These are phyloP conservation scores for Prionailurus bengalensis DNA, from an alignment of 2,113 vertebrate species.

Conservation along the genomic window DNA sequence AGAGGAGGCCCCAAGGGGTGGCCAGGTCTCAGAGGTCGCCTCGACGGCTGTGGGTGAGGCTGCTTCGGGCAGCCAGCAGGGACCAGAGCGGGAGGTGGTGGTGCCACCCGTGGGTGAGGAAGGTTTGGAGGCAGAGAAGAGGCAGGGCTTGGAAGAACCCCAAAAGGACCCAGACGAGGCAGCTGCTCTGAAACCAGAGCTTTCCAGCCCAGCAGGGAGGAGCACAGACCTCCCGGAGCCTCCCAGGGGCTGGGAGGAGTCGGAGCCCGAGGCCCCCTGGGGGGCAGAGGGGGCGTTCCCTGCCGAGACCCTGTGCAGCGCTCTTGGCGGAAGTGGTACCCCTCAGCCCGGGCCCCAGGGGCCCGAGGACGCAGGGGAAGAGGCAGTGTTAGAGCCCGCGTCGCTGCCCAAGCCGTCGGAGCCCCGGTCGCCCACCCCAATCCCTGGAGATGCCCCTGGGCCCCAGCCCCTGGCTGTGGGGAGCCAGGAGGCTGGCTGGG, in stretches of 20 bases:
- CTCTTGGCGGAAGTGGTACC: accelerated
- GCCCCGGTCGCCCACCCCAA: neutral
- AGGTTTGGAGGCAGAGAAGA: neutral
- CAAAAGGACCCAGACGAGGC: neutral
- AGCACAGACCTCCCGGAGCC: neutral
- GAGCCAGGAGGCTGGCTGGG: neutral
- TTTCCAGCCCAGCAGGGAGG: neutral
- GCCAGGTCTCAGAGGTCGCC: neutral
- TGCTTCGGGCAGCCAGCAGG: neutral
- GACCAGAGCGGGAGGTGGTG: neutral
- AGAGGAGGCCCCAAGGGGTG: neutral
- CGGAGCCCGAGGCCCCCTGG: neutral
- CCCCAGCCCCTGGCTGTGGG: conserved; percentile 10
- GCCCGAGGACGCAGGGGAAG: neutral
- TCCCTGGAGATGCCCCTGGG: neutral
- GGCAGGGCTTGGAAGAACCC: neutral
- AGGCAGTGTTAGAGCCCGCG: neutral
- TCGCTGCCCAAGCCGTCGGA: neutral
- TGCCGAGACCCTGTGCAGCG: neutral
- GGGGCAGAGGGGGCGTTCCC: neutral
- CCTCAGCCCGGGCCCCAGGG: neutral
- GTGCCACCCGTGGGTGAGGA: neutral
- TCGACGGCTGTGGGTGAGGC: neutral
- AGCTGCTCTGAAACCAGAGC: neutral
- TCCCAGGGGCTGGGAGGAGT: neutral